phyloP scores from a whole-genome alignment of 2,888 invertebrate genomes.

The Lepidochrysops patricia region DNA sequence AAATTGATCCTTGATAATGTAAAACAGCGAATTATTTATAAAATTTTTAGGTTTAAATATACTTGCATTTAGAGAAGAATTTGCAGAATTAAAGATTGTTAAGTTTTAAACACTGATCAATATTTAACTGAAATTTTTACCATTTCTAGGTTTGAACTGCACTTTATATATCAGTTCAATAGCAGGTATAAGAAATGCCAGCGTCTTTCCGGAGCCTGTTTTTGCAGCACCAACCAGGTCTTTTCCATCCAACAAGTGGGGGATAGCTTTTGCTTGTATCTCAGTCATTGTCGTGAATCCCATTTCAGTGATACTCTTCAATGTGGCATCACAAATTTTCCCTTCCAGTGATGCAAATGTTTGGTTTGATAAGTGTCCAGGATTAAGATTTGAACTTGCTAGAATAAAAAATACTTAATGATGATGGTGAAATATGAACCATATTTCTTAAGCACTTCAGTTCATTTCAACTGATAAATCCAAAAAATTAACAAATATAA shows the following conservation, averaged over 20 bases:
- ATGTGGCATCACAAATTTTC: constrained; percentile 85
- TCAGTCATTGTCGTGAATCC: constrained; percentile 96
- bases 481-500: not conserved
- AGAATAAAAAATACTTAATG: not conserved
- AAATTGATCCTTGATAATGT: not conserved
- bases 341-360: constrained; percentile 75
- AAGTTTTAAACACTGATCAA: constrained; percentile 30
- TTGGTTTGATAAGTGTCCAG: constrained; percentile 76
- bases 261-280: constrained; percentile 93
- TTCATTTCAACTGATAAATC: too few relatives aligned
- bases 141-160: constrained; percentile 94
- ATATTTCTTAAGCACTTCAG: not conserved
- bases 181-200: constrained; percentile 97
- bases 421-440: not conserved
- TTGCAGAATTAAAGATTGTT: constrained; percentile 75
- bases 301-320: constrained; percentile 91
- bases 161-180: constrained; percentile 92
- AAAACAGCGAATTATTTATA: constrained; percentile 4
- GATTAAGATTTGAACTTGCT: constrained; percentile 71
- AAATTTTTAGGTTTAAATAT: not conserved
- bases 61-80: not conserved
- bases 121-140: constrained; percentile 44
- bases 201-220: constrained; percentile 97
- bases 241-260: constrained; percentile 91
- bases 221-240: constrained; percentile 96